Conservation (phyloP, 2,888 invertebrate genomes). For the Dasysyrphus tricinctus region DNA sequence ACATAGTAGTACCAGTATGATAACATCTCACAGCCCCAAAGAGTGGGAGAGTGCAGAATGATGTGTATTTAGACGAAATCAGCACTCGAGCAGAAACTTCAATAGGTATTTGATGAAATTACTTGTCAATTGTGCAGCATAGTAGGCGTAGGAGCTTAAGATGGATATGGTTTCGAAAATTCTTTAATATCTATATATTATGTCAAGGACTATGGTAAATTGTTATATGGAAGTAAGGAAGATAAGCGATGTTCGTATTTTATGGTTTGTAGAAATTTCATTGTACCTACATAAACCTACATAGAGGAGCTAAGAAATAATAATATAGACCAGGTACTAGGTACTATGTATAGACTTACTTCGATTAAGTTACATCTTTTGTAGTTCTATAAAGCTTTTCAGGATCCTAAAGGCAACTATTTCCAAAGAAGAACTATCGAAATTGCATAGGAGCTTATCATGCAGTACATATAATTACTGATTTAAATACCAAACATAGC, state of each 20-base stretch:
- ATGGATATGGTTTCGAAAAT: conserved; percentile 24
- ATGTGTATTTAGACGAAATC: conserved; percentile 13
- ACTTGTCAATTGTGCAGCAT: conserved; percentile 52
- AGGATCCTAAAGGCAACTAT: neutral
- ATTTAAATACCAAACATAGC: neutral
- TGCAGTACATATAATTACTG: neutral
- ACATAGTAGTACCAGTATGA: neutral
- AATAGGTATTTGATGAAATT: conserved; percentile 44
- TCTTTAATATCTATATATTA: neutral
- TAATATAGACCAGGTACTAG: no score
- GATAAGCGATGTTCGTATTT: conserved; percentile 35
- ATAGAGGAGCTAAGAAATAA: no score
- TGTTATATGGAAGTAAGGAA: conserved; percentile 16
- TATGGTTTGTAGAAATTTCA: conserved; percentile 13
- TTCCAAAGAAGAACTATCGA: neutral
- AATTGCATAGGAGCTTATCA: neutral
- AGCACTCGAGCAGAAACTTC: conserved; percentile 60
- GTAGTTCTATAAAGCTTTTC: neutral
- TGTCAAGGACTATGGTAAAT: conserved; percentile 20
- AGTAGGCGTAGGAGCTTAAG: conserved; percentile 24
- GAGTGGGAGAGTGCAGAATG: no score
- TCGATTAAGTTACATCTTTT: conserved; percentile 2
- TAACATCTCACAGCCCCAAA: conserved; percentile 6
- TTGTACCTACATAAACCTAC: neutral
- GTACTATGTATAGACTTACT: no score